These are phyloP conservation scores for Cavia aperea DNA, from an alignment of 2,113 vertebrate species.

Conservation along the genomic window DNA sequence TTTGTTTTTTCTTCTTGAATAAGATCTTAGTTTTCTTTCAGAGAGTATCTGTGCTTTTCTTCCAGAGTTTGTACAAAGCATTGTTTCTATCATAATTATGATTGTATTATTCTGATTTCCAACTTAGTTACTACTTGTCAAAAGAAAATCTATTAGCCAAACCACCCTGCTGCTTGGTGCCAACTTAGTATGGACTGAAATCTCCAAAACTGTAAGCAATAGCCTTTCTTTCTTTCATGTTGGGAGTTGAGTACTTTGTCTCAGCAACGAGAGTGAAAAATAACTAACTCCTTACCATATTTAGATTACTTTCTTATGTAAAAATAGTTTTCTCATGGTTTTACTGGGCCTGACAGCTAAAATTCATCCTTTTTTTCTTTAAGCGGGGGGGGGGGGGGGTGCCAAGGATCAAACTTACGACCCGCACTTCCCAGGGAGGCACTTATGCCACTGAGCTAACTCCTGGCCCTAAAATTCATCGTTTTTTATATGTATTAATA, in stretches of 20 bases:
- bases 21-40: background rate
- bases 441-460: too few relatives aligned
- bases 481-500: background rate
- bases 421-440: too few relatives aligned
- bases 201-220: too few relatives aligned
- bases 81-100: background rate
- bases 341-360: background rate
- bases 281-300: background rate
- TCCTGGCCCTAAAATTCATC: background rate
- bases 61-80: background rate
- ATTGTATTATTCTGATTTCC: background rate
- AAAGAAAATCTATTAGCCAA: slow-evolving; percentile 7
- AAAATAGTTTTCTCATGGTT: background rate
- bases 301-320: background rate
- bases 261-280: background rate
- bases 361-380: background rate
- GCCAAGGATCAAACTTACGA: too few relatives aligned
- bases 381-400: too few relatives aligned
- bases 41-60: background rate
- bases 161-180: too few relatives aligned
- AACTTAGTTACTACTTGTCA: background rate
- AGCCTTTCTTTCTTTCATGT: too few relatives aligned
- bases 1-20: background rate
- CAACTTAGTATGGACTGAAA: too few relatives aligned
- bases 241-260: too few relatives aligned